phyloP scores from a whole-genome alignment of 1,140 invertebrate species.

The Rhynchophorus ferrugineus region DNA sequence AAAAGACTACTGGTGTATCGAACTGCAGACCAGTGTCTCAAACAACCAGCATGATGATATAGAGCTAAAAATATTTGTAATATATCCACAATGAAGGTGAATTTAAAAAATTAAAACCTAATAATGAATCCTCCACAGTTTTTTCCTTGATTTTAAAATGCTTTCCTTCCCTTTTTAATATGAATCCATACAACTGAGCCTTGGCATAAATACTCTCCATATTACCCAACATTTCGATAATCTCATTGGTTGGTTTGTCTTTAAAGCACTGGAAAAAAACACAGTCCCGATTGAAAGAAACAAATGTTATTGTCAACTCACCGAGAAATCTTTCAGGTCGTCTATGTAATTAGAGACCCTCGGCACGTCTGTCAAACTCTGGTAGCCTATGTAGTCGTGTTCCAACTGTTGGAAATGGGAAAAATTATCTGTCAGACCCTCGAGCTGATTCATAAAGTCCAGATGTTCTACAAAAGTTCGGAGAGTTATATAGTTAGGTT shows the following conservation, averaged over 20 bases:
- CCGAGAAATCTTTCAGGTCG: constrained; percentile 52
- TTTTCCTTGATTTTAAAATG: constrained; percentile 57
- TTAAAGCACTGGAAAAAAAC: constrained; percentile 43
- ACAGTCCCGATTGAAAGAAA: not conserved
- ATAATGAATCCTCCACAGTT: constrained; percentile 65
- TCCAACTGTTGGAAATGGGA: constrained; percentile 80
- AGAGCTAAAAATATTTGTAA: not conserved
- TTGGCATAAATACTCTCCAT: constrained; percentile 69
- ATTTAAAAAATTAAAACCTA: too few relatives aligned
- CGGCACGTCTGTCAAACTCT: constrained; percentile 95
- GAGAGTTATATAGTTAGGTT: too few relatives aligned
- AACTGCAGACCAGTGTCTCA: constrained; percentile 89
- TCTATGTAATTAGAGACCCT: constrained; percentile 66
- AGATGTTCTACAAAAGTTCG: constrained; percentile 70
- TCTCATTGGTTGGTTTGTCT: constrained; percentile 59
- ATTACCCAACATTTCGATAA: constrained; percentile 62
- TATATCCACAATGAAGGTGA: not conserved
- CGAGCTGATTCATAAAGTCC: constrained; percentile 83
- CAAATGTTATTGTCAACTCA: constrained; percentile 36
- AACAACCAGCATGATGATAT: constrained; percentile 77
- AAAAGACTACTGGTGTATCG: constrained; percentile 89
- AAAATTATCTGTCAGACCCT: constrained; percentile 62
- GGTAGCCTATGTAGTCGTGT: constrained; percentile 90
- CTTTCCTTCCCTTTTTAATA: constrained; percentile 75
- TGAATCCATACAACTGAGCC: constrained; percentile 76